A percentile compares a stretch with the other conserved stretches of the same genome.
These are phyloP conservation scores for Tetheella fluctuosa DNA, from an alignment of 2,888 invertebrate species.

Conservation along the genomic window DNA sequence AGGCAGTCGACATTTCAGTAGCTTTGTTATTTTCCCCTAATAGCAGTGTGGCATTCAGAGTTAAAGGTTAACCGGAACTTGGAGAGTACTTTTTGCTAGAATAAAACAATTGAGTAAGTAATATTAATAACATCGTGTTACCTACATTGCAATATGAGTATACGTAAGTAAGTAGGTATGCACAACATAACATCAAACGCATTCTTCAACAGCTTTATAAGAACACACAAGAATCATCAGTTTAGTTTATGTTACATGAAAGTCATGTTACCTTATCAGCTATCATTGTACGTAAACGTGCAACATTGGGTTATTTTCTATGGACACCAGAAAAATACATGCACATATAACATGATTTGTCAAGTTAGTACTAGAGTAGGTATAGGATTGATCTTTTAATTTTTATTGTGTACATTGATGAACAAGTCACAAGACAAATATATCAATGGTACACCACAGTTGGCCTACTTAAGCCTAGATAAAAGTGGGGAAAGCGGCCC, in stretches of 20 bases:
- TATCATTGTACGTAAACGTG: conserved; percentile 12
- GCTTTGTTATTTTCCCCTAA: conserved; percentile 26
- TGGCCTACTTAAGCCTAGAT: conserved; percentile 67
- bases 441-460: conserved; percentile 33
- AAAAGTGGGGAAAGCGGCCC: conserved; percentile 73
- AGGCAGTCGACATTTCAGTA: conserved; percentile 28
- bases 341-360: not conserved
- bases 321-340: not conserved
- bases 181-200: conserved; percentile 4
- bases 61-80: conserved; percentile 14
- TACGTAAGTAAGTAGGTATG: not conserved
- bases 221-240: conserved; percentile 3
- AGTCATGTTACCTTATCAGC: not conserved
- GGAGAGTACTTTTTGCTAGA: not conserved
- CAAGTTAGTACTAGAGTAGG: no score
- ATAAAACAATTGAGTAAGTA: not conserved
- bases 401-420: no score
- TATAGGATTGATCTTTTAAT: no score
- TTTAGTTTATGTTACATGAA: conserved; percentile 1
- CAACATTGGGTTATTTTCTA: not conserved
- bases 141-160: not conserved
- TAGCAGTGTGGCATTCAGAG: conserved; percentile 28
- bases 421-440: not conserved
- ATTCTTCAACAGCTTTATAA: conserved; percentile 7
- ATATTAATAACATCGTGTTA: not conserved